Evolutionary conservation across 2,888 invertebrate genomes (phyloP), one percentile per base, ranked within the genome.

Genomic region (Macrosiphum euphorbiae): DNA sequence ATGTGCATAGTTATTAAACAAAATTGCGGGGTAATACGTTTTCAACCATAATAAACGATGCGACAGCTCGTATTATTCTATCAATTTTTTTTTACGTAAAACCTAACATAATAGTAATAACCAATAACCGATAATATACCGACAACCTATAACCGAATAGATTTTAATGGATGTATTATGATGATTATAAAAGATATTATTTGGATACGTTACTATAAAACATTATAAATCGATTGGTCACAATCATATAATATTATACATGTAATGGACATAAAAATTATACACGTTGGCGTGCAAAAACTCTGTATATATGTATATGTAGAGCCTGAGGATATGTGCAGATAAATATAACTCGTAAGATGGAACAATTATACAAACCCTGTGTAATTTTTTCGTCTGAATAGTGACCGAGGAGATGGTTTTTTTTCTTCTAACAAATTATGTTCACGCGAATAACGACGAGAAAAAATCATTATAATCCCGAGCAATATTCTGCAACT

Each of bases 181-280:
- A 55, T 55, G 13, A 24, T 78, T 26, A 78, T 35, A 8, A 3
- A 8, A 35, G 8, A 35, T 35, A 47, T 90, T 78, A 44, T 90
- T 90, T 78, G 35, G 13, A 90, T 67, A 26, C 35, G 35, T 50
- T n/a, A 24, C 4, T n/a, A 20, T 20, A 20, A 67, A 35, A 11
- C 13, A 50, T 90, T 35, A 78, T n/a, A 50, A 90, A 90, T 78
- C 52, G 50, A 84, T 90, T 52, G 52, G 52, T 78, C 90, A 90
- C 84, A 90, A 90, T 35, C 44, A 90, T 52, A 84, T 52, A 84
- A 78, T 61, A 47, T 61, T 90, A 44, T 3, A 88, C 35, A 35
- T 0, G 20, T 55, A 50, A 35, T 24, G 41, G 20, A 16, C 47
- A 90, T 52, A 84, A n/a, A 67, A 67, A 90, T 90, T 90, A 90